Evolutionary conservation across 1,140 invertebrate genomes (phyloP).

Genomic region (Chionoecetes opilio): DNA sequence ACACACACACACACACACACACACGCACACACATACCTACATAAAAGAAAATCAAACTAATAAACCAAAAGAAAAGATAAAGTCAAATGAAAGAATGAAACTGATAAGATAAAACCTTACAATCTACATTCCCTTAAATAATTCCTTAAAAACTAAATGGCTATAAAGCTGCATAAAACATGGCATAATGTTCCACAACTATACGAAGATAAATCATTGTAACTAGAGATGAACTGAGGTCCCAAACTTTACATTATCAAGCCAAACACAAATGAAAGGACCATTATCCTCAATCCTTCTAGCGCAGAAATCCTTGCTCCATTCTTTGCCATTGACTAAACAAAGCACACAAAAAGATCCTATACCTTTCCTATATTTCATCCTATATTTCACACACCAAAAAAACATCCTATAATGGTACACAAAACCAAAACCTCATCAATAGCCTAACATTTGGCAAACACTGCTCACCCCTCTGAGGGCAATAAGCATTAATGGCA

Average conservation of each 20-base stretch:
- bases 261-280: neutral
- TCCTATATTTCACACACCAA: too few species aligned
- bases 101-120: too few species aligned
- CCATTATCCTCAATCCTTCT: neutral
- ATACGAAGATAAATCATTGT: neutral
- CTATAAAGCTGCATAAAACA: conserved; percentile 20
- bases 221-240: neutral
- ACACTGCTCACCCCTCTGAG: too few species aligned
- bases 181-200: neutral
- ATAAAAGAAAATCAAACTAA: neutral
- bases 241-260: neutral
- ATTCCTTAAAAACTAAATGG: neutral
- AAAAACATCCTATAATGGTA: too few species aligned
- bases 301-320: neutral
- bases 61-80: neutral
- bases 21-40: too few species aligned
- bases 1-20: too few species aligned
- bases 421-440: too few species aligned
- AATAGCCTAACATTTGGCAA: too few species aligned
- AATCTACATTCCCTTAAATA: too few species aligned
- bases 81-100: too few species aligned
- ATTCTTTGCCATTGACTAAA: neutral
- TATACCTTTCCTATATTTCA: too few species aligned
- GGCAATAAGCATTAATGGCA: neutral
- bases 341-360: neutral